These are phyloP conservation scores for Orthonevra nobilis DNA, from an alignment of 2,888 invertebrate genomes.

Conservation along the genomic window DNA sequence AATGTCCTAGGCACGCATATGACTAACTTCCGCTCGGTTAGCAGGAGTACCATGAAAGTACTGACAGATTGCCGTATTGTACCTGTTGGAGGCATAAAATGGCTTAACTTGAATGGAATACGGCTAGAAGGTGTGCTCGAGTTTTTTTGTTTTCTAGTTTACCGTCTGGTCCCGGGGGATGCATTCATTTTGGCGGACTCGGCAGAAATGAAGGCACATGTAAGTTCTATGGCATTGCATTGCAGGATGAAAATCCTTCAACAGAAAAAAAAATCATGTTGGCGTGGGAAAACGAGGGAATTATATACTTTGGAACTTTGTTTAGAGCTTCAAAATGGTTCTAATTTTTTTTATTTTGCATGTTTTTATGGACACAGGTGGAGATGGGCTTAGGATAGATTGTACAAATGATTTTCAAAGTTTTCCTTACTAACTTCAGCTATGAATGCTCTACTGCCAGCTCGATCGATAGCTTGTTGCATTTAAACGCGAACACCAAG, in stretches of 20 bases:
- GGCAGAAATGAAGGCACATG: slow-evolving; percentile 17
- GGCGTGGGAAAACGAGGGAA: too few species aligned
- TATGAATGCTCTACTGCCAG: too few species aligned
- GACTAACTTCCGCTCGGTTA: slow-evolving; percentile 55
- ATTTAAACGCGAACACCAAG: too few species aligned
- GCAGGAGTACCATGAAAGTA: slow-evolving; percentile 2
- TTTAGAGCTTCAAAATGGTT: too few species aligned
- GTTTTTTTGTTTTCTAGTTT: slow-evolving; percentile 11
- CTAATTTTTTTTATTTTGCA: too few species aligned
- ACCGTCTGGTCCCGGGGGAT: slow-evolving; percentile 14
- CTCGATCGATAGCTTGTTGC: too few species aligned
- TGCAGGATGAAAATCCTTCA: slow-evolving; percentile 2
- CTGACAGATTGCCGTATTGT: slow-evolving; percentile 46
- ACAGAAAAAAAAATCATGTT: too few species aligned
- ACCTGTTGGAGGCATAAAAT: slow-evolving; percentile 38
- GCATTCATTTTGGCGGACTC: slow-evolving; percentile 26
- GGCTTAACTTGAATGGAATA: not conserved
- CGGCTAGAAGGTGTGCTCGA: slow-evolving; percentile 1
- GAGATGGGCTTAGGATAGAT: too few species aligned
- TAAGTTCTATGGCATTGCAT: slow-evolving; percentile 10
- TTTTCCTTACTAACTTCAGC: too few species aligned
- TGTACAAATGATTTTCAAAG: too few species aligned
- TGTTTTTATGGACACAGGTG: too few species aligned
- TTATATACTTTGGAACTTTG: too few species aligned
- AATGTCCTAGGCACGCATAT: slow-evolving; percentile 62